Evolutionary conservation across 1,140 invertebrate species (phyloP), one percentile per base, ranked within the genome.

Genomic region (Holotrichia oblita): DNA sequence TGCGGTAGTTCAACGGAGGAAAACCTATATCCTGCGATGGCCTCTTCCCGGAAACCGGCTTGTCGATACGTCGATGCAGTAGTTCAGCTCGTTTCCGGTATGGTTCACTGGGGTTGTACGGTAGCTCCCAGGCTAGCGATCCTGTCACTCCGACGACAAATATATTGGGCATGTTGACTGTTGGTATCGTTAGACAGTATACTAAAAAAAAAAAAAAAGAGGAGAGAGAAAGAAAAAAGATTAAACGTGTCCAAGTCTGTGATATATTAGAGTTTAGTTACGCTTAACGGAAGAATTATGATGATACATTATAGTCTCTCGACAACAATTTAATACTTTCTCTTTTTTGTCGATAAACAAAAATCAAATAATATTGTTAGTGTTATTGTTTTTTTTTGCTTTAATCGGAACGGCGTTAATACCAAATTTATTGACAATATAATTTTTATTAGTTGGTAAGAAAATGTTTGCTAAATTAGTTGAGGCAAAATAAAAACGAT

Each of bases 101-200:
- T 7, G 61, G 61, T 69, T 69, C 61, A 22, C 9, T 69, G 8
- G 61, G 61, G 12, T 69, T 69, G 22, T 69, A 69, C 2, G 93
- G 94, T 64, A 95, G 85, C 85, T 94, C 91, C 88, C 91, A 95
- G 17, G 93, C 93, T 80, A 94, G 87, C 3, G 93, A 92, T 20
- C 92, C 93, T 14, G 94, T 95, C 74, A 91, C 88, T 22, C 93
- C 93, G 78, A 92, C 86, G 9, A 92, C 90, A 80, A 93, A 91
- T 74, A 74, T 74, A 34, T 69, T 24, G 61, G 61, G 61, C 61
- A 69, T 69, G 61, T 69, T 34, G 10, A 69, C 61, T 69, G 61
- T 69, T 7, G 61, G 61, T 22, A 69, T 34, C 61, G 61, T 69
- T 24, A 69, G 27, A 22, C 61, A 69, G 22, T 69, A 69, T 69